Percentiles rank a stretch among this genome's conserved stretches.
phyloP scores from a whole-genome alignment of 2,888 invertebrate species.

The Elaeidobius kamerunicus region DNA sequence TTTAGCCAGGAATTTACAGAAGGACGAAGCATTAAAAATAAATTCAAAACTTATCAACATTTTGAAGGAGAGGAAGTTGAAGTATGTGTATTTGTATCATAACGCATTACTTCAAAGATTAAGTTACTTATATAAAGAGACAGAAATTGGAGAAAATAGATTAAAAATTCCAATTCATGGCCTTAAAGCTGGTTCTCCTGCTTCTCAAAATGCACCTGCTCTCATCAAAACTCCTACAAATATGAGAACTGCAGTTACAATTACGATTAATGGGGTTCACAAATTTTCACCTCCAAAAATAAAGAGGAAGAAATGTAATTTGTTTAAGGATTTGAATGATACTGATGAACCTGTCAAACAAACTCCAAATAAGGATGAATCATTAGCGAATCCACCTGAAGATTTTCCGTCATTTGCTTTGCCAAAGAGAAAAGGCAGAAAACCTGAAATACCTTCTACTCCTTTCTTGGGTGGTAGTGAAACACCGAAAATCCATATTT shows the following conservation, averaged over 20 bases:
- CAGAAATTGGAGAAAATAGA: no score
- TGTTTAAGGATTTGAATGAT: conserved; percentile 22
- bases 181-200: no score
- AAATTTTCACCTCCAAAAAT: conserved; percentile 16
- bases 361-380: not conserved
- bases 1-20: conserved; percentile 26
- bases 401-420: not conserved
- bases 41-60: conserved; percentile 33
- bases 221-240: conserved; percentile 30
- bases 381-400: conserved; percentile 17
- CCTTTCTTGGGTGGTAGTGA: conserved; percentile 1
- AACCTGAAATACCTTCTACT: not conserved
- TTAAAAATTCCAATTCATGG: not conserved
- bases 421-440: conserved; percentile 8
- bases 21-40: conserved; percentile 32
- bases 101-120: conserved; percentile 36
- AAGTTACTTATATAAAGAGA: conserved; percentile 25
- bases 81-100: conserved; percentile 35
- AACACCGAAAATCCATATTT: conserved; percentile 25
- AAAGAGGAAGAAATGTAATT: conserved; percentile 17
- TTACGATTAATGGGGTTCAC: conserved; percentile 16
- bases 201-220: no score
- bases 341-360: no score
- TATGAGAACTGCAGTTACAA: conserved; percentile 26
- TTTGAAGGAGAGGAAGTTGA: conserved; percentile 30